Evolutionary conservation across 37 sponge, comb jelly and placozoan species (phyloP).

Genomic region (Halichondria panicea): DNA sequence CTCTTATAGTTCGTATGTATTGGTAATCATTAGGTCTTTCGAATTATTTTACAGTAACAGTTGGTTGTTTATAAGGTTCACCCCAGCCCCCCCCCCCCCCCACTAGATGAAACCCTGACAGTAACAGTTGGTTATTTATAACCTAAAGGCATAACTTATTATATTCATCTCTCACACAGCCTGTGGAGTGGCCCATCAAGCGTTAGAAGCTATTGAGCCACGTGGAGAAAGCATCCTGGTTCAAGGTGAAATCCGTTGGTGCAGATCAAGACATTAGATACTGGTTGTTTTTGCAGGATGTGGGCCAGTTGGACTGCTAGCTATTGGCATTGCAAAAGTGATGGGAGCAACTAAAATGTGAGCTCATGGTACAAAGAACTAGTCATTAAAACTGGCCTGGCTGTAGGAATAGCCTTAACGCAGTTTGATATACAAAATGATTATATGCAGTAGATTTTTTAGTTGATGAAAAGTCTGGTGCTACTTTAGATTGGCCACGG

Average conservation of each 20-base stretch:
- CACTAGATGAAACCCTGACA: too few species aligned
- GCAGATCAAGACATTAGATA: neutral
- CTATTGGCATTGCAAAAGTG: slow-evolving; percentile 77
- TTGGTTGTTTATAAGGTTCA: too few species aligned
- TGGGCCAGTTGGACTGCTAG: slow-evolving; percentile 88
- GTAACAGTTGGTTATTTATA: too few species aligned
- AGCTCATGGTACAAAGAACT: slow-evolving; percentile 5
- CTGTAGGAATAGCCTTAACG: too few species aligned
- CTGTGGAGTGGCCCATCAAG: slow-evolving; percentile 95
- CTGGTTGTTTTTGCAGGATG: slow-evolving; percentile 51
- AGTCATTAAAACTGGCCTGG: too few species aligned
- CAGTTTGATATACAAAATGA: neutral
- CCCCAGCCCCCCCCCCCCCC: too few species aligned
- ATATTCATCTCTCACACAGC: slow-evolving; percentile 47
- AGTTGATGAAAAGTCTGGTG: too few species aligned
- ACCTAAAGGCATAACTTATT: too few species aligned
- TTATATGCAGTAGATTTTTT: too few species aligned
- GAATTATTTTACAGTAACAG: too few species aligned
- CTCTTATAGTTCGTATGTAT: too few species aligned
- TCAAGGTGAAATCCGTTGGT: slow-evolving; percentile 59
- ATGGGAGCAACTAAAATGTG: slow-evolving; percentile 88
- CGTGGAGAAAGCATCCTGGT: slow-evolving; percentile 71
- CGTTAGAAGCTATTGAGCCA: slow-evolving; percentile 75
- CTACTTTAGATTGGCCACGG: slow-evolving; percentile 60
- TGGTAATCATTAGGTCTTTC: too few species aligned